Conservation (phyloP, 2,797 vertebrate species). For the Alosa sapidissima region DNA sequence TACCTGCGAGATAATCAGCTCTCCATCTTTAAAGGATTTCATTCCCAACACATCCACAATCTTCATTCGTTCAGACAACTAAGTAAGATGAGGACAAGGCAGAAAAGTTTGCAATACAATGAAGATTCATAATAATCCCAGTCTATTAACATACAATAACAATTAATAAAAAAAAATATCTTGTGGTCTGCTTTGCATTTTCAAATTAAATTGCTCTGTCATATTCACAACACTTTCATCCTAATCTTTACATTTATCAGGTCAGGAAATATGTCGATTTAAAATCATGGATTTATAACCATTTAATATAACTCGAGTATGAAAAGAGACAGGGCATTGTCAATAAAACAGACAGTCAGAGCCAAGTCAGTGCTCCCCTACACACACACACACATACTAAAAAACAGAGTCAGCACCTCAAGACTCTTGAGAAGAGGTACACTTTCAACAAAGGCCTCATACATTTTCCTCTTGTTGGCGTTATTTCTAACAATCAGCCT, state of each 20-base stretch:
- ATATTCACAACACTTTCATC: not conserved
- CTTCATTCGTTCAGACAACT: slow-evolving; percentile 93
- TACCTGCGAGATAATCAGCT: slow-evolving; percentile 81
- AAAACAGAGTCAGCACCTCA: slow-evolving; percentile 75
- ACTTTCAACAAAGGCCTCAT: slow-evolving; percentile 91
- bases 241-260: not conserved
- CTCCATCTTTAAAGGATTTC: slow-evolving; percentile 81
- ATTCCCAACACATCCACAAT: slow-evolving; percentile 91
- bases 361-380: not conserved
- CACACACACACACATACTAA: not conserved
- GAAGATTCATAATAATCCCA: not conserved
- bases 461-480: slow-evolving; percentile 89
- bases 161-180: not conserved
- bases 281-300: not conserved
- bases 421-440: slow-evolving; percentile 90
- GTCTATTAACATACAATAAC: not conserved
- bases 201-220: not conserved
- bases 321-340: not conserved
- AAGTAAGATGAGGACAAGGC: not conserved
- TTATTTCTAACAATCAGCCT: slow-evolving; percentile 94
- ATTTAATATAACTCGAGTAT: not conserved
- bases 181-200: not conserved
- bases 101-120: not conserved
- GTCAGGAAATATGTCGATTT: not conserved
- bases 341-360: not conserved